These are phyloP conservation scores for Loriculus beryllinus DNA, from an alignment of 2,797 vertebrate species.

Conservation along the genomic window DNA sequence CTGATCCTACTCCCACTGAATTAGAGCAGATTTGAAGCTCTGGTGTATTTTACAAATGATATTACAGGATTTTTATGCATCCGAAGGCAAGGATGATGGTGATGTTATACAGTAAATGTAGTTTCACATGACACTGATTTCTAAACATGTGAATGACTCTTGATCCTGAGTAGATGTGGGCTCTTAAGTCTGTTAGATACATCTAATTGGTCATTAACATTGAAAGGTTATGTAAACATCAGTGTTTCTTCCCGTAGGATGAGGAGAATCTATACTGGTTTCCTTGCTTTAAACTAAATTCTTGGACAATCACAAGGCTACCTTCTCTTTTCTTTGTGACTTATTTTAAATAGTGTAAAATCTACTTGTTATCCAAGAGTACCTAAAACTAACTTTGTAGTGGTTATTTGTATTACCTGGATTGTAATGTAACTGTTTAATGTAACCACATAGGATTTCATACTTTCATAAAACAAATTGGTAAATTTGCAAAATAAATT, in stretches of 20 bases:
- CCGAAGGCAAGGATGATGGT: neutral
- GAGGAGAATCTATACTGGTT: constrained; percentile 8
- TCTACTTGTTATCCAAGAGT: constrained; percentile 31
- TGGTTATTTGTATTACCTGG: constrained; percentile 58
- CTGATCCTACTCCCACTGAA: constrained; percentile 9
- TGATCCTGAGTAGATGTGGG: neutral
- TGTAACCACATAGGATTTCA: constrained; percentile 37
- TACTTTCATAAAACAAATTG: constrained; percentile 66
- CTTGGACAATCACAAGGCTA: constrained; percentile 40
- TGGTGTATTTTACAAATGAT: neutral
- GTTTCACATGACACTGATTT: constrained; percentile 4
- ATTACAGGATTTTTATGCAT: neutral
- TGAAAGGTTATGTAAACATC: neutral
- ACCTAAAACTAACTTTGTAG: constrained; percentile 50
- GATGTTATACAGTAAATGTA: neutral
- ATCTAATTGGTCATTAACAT: neutral
- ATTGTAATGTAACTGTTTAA: constrained; percentile 36
- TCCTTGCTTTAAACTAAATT: constrained; percentile 46
- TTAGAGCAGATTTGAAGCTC: neutral
- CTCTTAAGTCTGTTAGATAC: neutral
- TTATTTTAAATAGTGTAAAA: constrained; percentile 33
- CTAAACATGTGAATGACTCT: neutral
- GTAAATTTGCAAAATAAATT: constrained; percentile 70
- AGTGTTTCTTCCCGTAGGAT: neutral
- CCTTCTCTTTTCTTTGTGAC: constrained; percentile 39